phyloP scores from a whole-genome alignment of 2,113 vertebrate species.

The Drymodes brunneopygia region DNA sequence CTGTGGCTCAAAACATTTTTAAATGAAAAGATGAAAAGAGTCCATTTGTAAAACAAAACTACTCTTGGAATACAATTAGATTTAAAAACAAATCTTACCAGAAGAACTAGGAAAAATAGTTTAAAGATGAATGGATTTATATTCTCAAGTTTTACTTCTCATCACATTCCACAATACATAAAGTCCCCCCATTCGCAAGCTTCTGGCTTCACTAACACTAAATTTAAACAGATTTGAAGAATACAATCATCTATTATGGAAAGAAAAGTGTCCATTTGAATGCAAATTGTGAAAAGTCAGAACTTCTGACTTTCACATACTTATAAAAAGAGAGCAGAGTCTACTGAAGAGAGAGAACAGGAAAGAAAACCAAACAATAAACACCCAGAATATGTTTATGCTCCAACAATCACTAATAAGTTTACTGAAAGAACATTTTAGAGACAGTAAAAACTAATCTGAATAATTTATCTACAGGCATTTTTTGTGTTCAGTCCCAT shows the following conservation, averaged over 20 bases:
- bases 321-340: not conserved
- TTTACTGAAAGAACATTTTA: constrained; percentile 1
- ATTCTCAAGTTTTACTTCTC: not conserved
- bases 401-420: not conserved
- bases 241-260: not conserved
- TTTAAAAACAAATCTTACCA: not conserved
- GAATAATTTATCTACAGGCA: not conserved
- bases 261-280: constrained; percentile 27
- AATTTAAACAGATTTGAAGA: constrained; percentile 27
- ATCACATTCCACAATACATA: not conserved
- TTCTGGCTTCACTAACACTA: not conserved
- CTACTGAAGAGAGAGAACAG: not conserved
- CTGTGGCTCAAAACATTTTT: not conserved
- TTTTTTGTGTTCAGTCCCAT: not conserved
- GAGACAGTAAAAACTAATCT: not conserved
- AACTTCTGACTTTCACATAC: not conserved
- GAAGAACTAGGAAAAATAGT: not conserved
- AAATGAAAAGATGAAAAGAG: constrained; percentile 17
- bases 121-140: constrained; percentile 21
- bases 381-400: not conserved
- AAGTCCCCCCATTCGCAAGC: not conserved
- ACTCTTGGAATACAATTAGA: not conserved
- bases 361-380: constrained; percentile 14
- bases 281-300: constrained; percentile 12
- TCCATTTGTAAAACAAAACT: not conserved